Conservation (phyloP, 2,888 invertebrate species). For the Macrophya alboannulata region DNA sequence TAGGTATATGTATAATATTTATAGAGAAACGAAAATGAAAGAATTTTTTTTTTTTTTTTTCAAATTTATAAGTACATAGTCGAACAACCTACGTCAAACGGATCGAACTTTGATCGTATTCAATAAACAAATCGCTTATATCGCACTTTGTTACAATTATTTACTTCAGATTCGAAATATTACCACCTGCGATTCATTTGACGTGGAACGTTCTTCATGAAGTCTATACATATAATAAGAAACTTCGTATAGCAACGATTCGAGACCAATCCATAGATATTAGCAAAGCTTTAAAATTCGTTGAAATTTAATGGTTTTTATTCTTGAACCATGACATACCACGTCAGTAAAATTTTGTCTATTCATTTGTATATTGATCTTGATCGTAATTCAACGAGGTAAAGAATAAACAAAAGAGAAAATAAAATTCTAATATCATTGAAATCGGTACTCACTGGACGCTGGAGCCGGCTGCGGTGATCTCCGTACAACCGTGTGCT, state of each 20-base stretch:
- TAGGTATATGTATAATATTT: background rate
- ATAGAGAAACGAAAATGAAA: background rate
- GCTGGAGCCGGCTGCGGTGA: constrained; percentile 81
- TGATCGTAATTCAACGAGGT: background rate
- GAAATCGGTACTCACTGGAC: constrained; percentile 73
- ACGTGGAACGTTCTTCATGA: background rate
- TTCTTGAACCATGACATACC: background rate
- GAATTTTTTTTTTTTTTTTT: no score
- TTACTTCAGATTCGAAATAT: no score
- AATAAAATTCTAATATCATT: background rate
- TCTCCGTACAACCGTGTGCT: constrained; percentile 88
- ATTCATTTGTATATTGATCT: background rate
- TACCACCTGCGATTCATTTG: background rate
- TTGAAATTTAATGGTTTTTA: background rate
- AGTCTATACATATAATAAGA: background rate
- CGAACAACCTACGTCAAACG: constrained; percentile 7
- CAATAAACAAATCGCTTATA: background rate
- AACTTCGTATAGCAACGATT: background rate
- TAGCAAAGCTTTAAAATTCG: background rate
- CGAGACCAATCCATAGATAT: background rate
- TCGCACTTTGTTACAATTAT: background rate
- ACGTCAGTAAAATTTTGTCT: background rate
- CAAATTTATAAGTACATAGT: background rate
- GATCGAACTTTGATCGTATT: background rate
- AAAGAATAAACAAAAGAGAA: background rate